Evolutionary conservation across 23 tunicate species (phyloP).

Genomic region (Styela clava): DNA sequence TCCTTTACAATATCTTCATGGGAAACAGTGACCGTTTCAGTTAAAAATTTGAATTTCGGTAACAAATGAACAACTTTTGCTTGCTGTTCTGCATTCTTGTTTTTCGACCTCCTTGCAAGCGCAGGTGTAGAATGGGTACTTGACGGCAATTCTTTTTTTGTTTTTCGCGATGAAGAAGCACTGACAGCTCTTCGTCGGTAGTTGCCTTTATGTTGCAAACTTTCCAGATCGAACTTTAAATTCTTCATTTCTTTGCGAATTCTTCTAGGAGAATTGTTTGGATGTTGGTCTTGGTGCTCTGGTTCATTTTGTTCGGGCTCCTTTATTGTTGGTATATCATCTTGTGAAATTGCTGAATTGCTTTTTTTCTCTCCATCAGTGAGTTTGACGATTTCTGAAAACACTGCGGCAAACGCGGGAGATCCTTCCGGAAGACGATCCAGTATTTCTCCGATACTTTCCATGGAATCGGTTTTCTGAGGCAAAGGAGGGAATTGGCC

Average conservation of each 20-base stretch:
- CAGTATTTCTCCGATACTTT: neutral
- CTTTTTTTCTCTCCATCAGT: neutral
- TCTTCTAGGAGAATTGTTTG: conserved; percentile 14
- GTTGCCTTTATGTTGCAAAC: neutral
- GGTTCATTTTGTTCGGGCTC: conserved; percentile 6
- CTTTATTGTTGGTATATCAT: neutral
- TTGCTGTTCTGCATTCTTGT: conserved; percentile 13
- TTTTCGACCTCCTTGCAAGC: conserved; percentile 8
- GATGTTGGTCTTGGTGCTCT: neutral
- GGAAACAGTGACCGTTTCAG: conserved; percentile 65
- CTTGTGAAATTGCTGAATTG: neutral
- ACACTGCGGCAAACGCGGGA: conserved; percentile 57
- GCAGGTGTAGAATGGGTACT: conserved; percentile 32
- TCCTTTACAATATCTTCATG: conserved; percentile 77
- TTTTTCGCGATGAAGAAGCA: neutral
- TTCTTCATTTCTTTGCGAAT: conserved; percentile 4
- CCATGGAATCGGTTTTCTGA: neutral
- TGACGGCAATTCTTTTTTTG: conserved; percentile 2
- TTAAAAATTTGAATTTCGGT: conserved; percentile 69
- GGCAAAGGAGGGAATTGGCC: neutral
- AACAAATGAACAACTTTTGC: conserved; percentile 19
- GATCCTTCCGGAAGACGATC: conserved; percentile 69
- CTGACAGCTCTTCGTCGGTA: neutral
- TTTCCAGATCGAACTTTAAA: conserved; percentile 9
- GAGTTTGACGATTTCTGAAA: conserved; percentile 31